Conservation (phyloP, 1,140 invertebrate species). For the Drosophila sucinea region DNA sequence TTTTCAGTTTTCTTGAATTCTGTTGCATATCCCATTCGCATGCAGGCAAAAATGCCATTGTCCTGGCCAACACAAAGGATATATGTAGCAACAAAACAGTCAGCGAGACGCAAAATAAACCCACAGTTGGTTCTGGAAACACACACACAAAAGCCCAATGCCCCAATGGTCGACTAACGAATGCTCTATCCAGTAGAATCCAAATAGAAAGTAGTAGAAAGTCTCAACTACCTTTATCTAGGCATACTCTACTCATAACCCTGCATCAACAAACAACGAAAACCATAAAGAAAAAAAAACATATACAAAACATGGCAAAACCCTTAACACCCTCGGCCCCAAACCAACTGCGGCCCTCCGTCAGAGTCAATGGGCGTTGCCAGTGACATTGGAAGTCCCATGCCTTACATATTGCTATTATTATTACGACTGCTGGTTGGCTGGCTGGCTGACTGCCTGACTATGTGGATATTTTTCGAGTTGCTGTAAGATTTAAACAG, state of each 20-base stretch:
- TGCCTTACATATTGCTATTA: constrained; percentile 39
- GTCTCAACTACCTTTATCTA: not conserved
- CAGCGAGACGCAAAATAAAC: constrained; percentile 42
- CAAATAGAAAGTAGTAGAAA: not conserved
- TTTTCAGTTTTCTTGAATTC: constrained; percentile 16
- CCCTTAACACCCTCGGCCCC: not conserved
- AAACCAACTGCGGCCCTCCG: not conserved
- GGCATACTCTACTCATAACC: not conserved
- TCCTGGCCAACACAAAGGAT: constrained; percentile 19
- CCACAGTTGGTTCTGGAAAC: constrained; percentile 6
- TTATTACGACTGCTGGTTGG: constrained; percentile 19
- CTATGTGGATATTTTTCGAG: not conserved
- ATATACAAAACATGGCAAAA: not conserved
- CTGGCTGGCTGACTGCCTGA: not conserved
- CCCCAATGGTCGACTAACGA: constrained; percentile 8
- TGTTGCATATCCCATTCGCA: constrained; percentile 16
- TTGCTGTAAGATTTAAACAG: constrained; percentile 19
- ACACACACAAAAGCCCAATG: constrained; percentile 27
- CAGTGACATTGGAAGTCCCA: constrained; percentile 29
- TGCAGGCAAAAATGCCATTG: constrained; percentile 22
- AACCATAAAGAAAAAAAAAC: constrained; percentile 5
- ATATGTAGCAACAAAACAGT: constrained; percentile 28
- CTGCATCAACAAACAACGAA: constrained; percentile 18
- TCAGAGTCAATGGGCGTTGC: constrained; percentile 3
- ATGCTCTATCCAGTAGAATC: not conserved